Percentiles rank a stretch among this genome's conserved stretches.
Conservation (phyloP, 2,888 invertebrate genomes). For the Rhyacophila evoluta region DNA sequence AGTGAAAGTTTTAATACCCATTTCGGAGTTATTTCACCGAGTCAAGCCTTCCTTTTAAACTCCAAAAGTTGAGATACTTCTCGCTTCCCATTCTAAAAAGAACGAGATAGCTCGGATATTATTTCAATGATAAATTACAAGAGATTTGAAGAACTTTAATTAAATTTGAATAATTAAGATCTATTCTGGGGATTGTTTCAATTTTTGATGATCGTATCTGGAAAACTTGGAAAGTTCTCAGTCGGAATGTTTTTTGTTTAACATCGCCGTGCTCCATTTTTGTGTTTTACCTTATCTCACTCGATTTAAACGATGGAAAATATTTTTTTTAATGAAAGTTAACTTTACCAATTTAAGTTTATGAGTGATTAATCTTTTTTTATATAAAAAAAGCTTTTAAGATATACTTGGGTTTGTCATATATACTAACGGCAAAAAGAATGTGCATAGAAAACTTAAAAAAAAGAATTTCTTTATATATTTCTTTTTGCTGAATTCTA, state of each 20-base stretch:
- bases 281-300: background rate
- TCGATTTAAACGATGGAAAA: background rate
- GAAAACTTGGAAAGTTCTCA: background rate
- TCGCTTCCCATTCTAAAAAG: slow-evolving; percentile 9
- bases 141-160: slow-evolving; percentile 42
- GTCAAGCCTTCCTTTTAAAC: slow-evolving; percentile 25
- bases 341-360: background rate
- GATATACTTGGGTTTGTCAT: no score
- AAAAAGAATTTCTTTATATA: no score
- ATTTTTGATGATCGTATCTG: slow-evolving; percentile 34
- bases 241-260: background rate
- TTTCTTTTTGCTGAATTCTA: no score
- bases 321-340: background rate
- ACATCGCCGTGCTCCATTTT: background rate
- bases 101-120: slow-evolving; percentile 37
- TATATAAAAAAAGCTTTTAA: no score
- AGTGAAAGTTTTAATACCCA: slow-evolving; percentile 26
- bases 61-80: slow-evolving; percentile 23
- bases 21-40: slow-evolving; percentile 23
- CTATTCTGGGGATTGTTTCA: slow-evolving; percentile 27
- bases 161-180: slow-evolving; percentile 46
- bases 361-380: background rate
- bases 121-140: slow-evolving; percentile 42
- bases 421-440: no score
- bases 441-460: no score